Percentiles rank a stretch among this genome's conserved stretches.
Conservation (phyloP, 2,113 vertebrate genomes). For the Pterophyllum scalare region DNA sequence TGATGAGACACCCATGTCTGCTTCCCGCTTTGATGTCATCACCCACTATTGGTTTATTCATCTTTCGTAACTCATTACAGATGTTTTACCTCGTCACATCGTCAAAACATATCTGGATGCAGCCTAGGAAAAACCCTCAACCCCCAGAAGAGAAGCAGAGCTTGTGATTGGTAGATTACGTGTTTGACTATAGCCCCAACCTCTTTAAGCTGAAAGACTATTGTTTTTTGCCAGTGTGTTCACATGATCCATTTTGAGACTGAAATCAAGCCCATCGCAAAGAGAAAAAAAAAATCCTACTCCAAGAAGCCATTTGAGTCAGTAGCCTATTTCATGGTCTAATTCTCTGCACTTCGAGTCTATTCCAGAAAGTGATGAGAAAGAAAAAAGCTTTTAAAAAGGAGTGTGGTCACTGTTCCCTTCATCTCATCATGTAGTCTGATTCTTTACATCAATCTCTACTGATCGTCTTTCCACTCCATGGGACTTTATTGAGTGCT, state of each 20-base stretch:
- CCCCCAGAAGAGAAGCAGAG: background rate
- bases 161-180: background rate
- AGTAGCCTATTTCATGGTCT: constrained; percentile 40
- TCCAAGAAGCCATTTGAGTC: constrained; percentile 13
- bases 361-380: constrained; percentile 36
- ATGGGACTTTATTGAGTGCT: background rate
- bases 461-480: background rate
- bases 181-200: background rate
- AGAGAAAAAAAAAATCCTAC: background rate
- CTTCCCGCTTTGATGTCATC: no score
- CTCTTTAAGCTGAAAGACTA: background rate
- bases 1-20: no score
- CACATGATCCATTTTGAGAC: background rate
- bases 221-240: background rate
- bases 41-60: background rate
- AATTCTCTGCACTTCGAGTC: constrained; percentile 32
- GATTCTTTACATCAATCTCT: constrained; percentile 7
- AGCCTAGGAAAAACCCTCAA: background rate
- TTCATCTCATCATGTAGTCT: background rate
- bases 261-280: background rate
- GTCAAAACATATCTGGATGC: background rate
- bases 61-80: background rate
- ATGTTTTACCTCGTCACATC: background rate
- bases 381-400: background rate
- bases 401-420: background rate